Evolutionary conservation across 2,888 invertebrate species (phyloP).

Genomic region (Melanophora roralis): DNA sequence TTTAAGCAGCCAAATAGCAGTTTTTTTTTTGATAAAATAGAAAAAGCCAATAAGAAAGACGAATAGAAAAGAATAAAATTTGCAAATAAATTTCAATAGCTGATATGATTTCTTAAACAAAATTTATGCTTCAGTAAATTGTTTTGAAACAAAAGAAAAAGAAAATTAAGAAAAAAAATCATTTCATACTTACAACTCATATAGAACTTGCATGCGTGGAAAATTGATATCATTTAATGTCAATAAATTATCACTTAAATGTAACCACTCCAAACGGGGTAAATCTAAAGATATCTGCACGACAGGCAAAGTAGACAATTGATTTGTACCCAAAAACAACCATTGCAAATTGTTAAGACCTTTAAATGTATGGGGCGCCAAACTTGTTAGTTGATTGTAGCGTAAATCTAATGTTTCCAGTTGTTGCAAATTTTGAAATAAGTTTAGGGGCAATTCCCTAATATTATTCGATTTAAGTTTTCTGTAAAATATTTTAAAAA

Average conservation of each 20-base stretch:
- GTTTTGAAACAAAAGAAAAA: neutral
- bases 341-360: slow-evolving; percentile 77
- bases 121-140: slow-evolving; percentile 55
- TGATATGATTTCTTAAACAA: slow-evolving; percentile 7
- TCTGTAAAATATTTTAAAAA: slow-evolving; percentile 61
- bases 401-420: slow-evolving; percentile 72
- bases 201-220: slow-evolving; percentile 77
- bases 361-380: slow-evolving; percentile 75
- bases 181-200: slow-evolving; percentile 78
- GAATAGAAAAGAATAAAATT: slow-evolving; percentile 11
- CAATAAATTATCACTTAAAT: slow-evolving; percentile 78
- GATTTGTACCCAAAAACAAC: slow-evolving; percentile 78
- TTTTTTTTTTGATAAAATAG: neutral
- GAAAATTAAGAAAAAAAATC: neutral
- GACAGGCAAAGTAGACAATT: slow-evolving; percentile 76
- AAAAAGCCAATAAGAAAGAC: slow-evolving; percentile 24
- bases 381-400: slow-evolving; percentile 71
- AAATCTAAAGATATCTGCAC: slow-evolving; percentile 76
- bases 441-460: slow-evolving; percentile 72
- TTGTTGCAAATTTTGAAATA: slow-evolving; percentile 69
- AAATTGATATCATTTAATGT: slow-evolving; percentile 77
- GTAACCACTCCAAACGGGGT: slow-evolving; percentile 76
- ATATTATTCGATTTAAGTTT: slow-evolving; percentile 75
- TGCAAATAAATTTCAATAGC: neutral
- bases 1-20: slow-evolving; percentile 64